Base-by-base conservation (phyloP, 2,113 vertebrate genomes). In the Nannospalax galili region DNA sequence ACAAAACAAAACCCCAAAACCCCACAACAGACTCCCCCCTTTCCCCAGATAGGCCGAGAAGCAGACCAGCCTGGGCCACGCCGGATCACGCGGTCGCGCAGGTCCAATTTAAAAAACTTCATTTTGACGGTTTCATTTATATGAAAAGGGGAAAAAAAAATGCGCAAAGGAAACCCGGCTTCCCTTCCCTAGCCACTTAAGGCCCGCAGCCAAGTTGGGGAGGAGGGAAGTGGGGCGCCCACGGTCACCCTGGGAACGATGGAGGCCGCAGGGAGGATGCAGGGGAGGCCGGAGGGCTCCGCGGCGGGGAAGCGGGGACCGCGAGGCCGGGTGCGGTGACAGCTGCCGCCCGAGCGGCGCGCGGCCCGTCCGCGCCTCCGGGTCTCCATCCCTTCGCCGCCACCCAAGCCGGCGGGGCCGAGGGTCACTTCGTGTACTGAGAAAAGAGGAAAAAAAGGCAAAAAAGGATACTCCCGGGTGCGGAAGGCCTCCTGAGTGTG, bases 401-500 rank as follows among this genome's bases (percentile, higher is more conserved):
- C 37, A 11, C 80, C 1, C 8, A 1, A 16, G 69, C 48, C 5
- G 72, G 81, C 24, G 87, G 72, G 20, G 16, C 48, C 56, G 56
- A 70, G 42, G 42, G 82, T 69, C 64, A 52, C 42, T 8, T 20
- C 82, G 82, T 32, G 84, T 22, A 56, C 45, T 12, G 32, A 56
- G 26, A 64, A 64, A 64, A 20, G 19, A 64, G 24, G 20, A 22
- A 22, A 32, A 67, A 32, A 32, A 2, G 28, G 26, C 26, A 32
- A 64, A 42, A 88, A 99, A 98, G 99, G 99, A 99, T 99, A 99
- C 99, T 99, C 99, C 98, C 99, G 99, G 98, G 99, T 99, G 98
- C 98, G 99, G 99, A 99, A 99, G 98, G 99, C 99, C 99, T 99
- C 99, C 97, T 99, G 99, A 96, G 98, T 99, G 99, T 99, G 99